Evolutionary conservation across 2,113 vertebrate species (phyloP).

Genomic region (Dicaeum eximium): DNA sequence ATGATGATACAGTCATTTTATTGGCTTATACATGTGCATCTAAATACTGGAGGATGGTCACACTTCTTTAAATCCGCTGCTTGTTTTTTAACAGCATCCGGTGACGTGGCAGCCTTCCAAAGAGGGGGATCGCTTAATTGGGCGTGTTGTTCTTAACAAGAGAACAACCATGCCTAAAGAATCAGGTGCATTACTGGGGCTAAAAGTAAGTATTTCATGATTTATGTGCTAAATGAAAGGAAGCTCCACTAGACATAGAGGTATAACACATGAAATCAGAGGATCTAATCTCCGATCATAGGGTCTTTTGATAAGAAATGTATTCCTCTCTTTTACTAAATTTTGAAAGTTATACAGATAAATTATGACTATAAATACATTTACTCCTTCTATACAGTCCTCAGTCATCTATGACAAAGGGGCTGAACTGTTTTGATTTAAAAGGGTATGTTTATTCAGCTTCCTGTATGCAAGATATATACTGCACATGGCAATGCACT

Average conservation of each 20-base stretch:
- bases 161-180: constrained; percentile 94
- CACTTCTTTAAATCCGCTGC: not conserved
- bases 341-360: not conserved
- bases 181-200: constrained; percentile 90
- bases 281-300: not conserved
- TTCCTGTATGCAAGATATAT: not conserved
- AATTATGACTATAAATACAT: not conserved
- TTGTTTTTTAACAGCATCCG: constrained; percentile 81
- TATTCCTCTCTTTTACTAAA: not conserved
- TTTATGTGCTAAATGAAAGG: not conserved
- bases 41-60: not conserved
- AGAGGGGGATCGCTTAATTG: constrained; percentile 96
- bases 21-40: not conserved
- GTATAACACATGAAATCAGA: not conserved
- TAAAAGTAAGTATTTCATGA: constrained; percentile 82
- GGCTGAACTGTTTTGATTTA: not conserved
- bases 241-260: not conserved
- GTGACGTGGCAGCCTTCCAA: constrained; percentile 98
- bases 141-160: constrained; percentile 96
- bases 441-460: not conserved
- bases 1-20: not conserved
- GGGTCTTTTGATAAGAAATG: not conserved
- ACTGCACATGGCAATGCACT: not conserved
- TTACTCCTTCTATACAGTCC: not conserved
- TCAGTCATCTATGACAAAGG: not conserved